Percentiles rank a stretch among this genome's conserved stretches.
These are phyloP conservation scores for Hesperia comma DNA, from an alignment of 2,888 invertebrate genomes.

Conservation along the genomic window DNA sequence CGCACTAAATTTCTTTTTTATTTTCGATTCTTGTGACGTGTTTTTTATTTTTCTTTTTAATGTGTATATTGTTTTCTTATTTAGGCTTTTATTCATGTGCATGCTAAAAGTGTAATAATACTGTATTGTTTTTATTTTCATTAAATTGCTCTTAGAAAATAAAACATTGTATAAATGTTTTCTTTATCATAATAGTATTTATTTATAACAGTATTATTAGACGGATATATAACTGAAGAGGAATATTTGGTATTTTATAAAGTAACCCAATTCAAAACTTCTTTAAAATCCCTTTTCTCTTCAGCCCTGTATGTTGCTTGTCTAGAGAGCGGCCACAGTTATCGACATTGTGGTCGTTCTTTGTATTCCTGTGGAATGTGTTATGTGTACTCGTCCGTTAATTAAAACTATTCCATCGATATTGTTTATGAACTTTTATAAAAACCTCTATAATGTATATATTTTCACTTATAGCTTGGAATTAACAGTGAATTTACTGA, in stretches of 20 bases:
- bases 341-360: constrained; percentile 16
- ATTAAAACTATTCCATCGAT: constrained; percentile 40
- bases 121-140: not conserved
- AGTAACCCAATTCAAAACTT: not conserved
- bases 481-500: not conserved
- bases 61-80: constrained; percentile 6
- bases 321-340: constrained; percentile 5
- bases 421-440: constrained; percentile 13
- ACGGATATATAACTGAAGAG: constrained; percentile 15
- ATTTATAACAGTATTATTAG: constrained; percentile 26
- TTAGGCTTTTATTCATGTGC: constrained; percentile 21
- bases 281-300: constrained; percentile 9
- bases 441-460: not conserved
- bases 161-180: no score
- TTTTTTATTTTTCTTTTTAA: constrained; percentile 15
- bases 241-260: constrained; percentile 8
- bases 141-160: no score
- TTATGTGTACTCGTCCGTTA: constrained; percentile 65
- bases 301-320: constrained; percentile 30
- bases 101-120: constrained; percentile 25
- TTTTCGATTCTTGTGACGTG: constrained; percentile 25
- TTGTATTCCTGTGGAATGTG: constrained; percentile 66
- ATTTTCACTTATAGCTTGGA: not conserved
- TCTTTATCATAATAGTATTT: not conserved
- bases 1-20: constrained; percentile 27